These are phyloP conservation scores for Hyperopisus bebe DNA, from an alignment of 2,113 vertebrate genomes.

Conservation along the genomic window DNA sequence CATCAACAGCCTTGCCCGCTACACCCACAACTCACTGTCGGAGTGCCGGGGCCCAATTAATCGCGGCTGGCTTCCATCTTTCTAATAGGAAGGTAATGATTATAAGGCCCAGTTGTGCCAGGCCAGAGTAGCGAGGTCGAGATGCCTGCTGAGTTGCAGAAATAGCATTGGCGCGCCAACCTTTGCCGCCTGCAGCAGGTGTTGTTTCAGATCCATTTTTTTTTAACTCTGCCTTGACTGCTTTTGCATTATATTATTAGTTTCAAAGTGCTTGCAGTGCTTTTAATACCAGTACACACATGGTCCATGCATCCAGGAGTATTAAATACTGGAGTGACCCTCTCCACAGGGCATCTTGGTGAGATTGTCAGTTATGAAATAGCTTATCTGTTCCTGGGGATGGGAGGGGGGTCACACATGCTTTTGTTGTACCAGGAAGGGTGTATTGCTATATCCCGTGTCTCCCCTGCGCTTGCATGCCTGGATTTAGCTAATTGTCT, in stretches of 20 bases:
- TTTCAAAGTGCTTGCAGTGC: background rate
- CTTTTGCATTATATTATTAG: background rate
- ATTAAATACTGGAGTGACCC: background rate
- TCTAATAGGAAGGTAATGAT: background rate
- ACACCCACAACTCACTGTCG: background rate
- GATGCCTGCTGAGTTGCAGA: slow-evolving; percentile 3
- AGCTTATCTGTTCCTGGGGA: background rate
- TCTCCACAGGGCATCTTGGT: background rate
- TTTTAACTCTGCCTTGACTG: no score
- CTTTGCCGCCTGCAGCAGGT: background rate
- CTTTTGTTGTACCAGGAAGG: background rate
- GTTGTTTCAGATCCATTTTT: background rate
- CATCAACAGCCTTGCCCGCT: background rate
- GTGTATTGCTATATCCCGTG: background rate
- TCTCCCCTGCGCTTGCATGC: background rate
- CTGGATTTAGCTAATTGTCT: background rate
- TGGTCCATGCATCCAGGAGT: background rate
- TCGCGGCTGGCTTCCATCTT: background rate
- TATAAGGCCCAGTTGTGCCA: background rate
- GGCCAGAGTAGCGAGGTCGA: background rate
- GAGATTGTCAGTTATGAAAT: background rate
- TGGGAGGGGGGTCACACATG: background rate
- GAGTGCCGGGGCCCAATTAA: background rate
- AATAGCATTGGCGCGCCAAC: background rate
- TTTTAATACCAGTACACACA: background rate